Evolutionary conservation across 2,113 vertebrate genomes (phyloP).

Genomic region (Ptyas mucosa): DNA sequence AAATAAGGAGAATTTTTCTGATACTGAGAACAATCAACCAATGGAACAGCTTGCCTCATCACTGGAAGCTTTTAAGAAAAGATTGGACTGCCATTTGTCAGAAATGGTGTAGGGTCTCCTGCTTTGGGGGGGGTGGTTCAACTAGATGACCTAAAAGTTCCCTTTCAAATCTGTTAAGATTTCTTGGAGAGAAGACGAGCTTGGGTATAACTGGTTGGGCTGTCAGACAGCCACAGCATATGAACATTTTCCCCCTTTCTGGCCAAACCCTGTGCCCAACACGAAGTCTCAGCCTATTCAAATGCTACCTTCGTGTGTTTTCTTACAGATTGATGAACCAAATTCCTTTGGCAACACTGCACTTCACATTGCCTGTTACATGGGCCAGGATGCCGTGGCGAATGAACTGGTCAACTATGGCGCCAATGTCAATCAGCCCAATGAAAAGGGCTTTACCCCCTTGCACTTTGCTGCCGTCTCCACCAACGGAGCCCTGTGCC

Average conservation of each 20-base stretch:
- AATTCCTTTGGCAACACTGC: constrained; percentile 90
- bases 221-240: not conserved
- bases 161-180: not conserved
- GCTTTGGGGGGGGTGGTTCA: too few relatives aligned
- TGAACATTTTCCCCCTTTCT: not conserved
- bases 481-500: constrained; percentile 87
- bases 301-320: not conserved
- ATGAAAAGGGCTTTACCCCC: constrained; percentile 84
- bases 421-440: constrained; percentile 90
- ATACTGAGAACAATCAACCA: too few relatives aligned
- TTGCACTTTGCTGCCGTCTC: constrained; percentile 92
- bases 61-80: too few relatives aligned
- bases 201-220: not conserved
- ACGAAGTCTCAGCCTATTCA: not conserved
- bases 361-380: constrained; percentile 94
- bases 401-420: constrained; percentile 89
- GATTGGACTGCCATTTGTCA: too few relatives aligned
- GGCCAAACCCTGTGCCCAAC: too few relatives aligned
- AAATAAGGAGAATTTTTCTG: too few relatives aligned
- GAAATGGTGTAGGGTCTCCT: too few relatives aligned
- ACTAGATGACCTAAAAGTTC: too few relatives aligned
- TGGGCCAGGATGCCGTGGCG: constrained; percentile 88
- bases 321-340: constrained; percentile 82
- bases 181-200: not conserved
- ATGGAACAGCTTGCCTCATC: too few relatives aligned